Conservation (phyloP, 2,113 vertebrate species). For the Larimichthys crocea region DNA sequence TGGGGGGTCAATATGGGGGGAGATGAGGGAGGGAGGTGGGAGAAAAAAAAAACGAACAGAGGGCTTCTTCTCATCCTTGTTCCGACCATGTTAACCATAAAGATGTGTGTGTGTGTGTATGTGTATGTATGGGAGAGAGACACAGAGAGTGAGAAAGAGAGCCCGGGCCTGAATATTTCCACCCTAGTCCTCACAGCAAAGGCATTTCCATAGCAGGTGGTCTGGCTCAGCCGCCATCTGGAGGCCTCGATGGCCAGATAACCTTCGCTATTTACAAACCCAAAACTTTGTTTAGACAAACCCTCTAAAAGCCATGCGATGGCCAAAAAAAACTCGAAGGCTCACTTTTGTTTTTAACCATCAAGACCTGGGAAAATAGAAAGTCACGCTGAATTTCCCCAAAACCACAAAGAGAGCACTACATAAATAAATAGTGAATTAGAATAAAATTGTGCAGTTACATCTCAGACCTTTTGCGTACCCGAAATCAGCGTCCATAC, state of each 20-base stretch:
- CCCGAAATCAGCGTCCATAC: slow-evolving; percentile 70
- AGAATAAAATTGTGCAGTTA: slow-evolving; percentile 70
- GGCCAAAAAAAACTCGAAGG: slow-evolving; percentile 75
- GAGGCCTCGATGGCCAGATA: slow-evolving; percentile 83
- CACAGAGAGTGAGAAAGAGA: slow-evolving; percentile 40
- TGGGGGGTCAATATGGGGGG: slow-evolving; percentile 55
- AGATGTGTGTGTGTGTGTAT: slow-evolving; percentile 43
- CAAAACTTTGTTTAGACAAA: slow-evolving; percentile 85
- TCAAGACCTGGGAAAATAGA: slow-evolving; percentile 75
- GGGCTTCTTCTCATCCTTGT: slow-evolving; percentile 56
- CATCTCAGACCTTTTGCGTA: slow-evolving; percentile 65
- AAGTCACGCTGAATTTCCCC: slow-evolving; percentile 69
- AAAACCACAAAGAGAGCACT: slow-evolving; percentile 75
- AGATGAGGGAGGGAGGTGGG: slow-evolving; percentile 16
- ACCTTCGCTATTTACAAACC: slow-evolving; percentile 85
- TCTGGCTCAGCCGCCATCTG: slow-evolving; percentile 83
- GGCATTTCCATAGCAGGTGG: slow-evolving; percentile 86
- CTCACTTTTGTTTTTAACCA: slow-evolving; percentile 73
- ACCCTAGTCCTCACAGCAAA: slow-evolving; percentile 61
- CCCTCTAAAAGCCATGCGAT: slow-evolving; percentile 77
- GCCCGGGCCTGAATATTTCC: slow-evolving; percentile 50
- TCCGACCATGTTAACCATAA: slow-evolving; percentile 55
- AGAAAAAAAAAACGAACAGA: too few relatives aligned
- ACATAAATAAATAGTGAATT: slow-evolving; percentile 80
- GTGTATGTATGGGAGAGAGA: slow-evolving; percentile 31